Conservation (phyloP, 2,113 vertebrate genomes). For the Pterocles gutturalis region DNA sequence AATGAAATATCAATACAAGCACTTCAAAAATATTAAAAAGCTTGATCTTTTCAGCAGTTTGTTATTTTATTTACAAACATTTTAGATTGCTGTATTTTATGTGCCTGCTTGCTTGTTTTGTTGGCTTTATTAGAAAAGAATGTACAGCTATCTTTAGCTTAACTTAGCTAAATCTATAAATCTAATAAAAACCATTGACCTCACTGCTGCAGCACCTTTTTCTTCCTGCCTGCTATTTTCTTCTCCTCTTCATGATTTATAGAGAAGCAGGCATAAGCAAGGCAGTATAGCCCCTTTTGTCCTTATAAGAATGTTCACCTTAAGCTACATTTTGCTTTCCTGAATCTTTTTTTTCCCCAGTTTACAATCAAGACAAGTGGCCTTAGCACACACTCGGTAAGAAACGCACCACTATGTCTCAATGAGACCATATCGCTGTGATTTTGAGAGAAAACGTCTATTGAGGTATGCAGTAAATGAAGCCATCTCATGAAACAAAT, state of each 20-base stretch:
- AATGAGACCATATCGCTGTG: neutral
- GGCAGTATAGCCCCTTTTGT: neutral
- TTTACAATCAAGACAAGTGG: neutral
- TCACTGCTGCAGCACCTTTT: neutral
- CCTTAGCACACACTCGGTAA: neutral
- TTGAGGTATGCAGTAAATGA: neutral
- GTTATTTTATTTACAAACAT: neutral
- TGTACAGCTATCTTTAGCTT: neutral
- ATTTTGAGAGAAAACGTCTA: neutral
- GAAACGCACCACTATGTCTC: neutral
- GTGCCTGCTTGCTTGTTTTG: neutral
- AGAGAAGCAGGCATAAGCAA: neutral
- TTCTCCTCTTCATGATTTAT: neutral
- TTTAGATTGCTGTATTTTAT: neutral
- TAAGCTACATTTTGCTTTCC: neutral
- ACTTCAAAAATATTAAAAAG: constrained; percentile 13
- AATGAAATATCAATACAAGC: neutral
- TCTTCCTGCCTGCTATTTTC: neutral
- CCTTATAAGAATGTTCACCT: neutral
- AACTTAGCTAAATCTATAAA: neutral
- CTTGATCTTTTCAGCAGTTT: neutral
- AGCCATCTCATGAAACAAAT: neutral
- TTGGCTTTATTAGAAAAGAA: neutral
- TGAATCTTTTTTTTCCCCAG: neutral
- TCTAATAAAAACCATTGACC: neutral